A percentile compares a stretch with the other conserved stretches of the same genome.
Conservation (phyloP, 2,888 invertebrate genomes). For the Agonopterix alstromeriana region DNA sequence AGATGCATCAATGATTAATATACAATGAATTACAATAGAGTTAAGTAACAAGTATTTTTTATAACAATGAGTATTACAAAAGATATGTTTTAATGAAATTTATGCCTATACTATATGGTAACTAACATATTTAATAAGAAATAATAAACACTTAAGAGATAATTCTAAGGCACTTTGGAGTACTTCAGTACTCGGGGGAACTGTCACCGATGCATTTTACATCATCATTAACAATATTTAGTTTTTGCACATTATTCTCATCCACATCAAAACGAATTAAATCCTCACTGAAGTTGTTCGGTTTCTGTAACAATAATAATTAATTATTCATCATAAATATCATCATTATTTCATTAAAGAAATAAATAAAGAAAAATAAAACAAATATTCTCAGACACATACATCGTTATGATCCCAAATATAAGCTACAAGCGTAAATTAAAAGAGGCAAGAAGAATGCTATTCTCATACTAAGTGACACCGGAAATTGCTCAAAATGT, state of each 20-base stretch:
- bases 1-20: too few relatives aligned
- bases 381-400: too few relatives aligned
- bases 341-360: neutral
- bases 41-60: neutral
- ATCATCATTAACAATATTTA: constrained; percentile 44
- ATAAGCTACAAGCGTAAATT: too few relatives aligned
- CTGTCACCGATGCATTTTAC: constrained; percentile 50
- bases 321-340: neutral
- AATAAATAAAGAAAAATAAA: too few relatives aligned
- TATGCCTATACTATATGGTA: constrained; percentile 27
- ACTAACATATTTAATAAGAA: constrained; percentile 23
- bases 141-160: constrained; percentile 18
- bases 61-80: constrained; percentile 14
- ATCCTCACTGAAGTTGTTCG: constrained; percentile 43
- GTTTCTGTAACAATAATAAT: constrained; percentile 43
- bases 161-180: constrained; percentile 54
- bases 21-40: too few relatives aligned
- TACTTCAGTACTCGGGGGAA: constrained; percentile 65
- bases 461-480: too few relatives aligned
- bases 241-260: constrained; percentile 45
- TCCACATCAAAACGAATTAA: constrained; percentile 64
- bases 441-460: too few relatives aligned
- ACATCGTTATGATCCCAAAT: too few relatives aligned
- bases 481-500: too few relatives aligned
- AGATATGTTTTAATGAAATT: constrained; percentile 3